Conservation (phyloP, 1,140 invertebrate species). For the Leptopilina clavipes region DNA sequence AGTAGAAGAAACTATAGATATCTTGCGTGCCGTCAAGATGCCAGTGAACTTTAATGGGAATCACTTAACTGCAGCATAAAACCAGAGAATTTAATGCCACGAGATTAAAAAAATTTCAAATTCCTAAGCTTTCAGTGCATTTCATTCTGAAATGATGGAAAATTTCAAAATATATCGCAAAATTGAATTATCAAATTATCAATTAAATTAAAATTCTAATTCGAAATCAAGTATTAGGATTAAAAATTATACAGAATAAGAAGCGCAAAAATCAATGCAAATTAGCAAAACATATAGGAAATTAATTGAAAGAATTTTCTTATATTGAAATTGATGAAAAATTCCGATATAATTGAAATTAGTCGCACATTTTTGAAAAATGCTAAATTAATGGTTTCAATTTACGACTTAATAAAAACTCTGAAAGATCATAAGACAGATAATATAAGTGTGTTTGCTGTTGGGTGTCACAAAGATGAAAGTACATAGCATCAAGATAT, state of each 20-base stretch:
- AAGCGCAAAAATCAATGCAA: too few species aligned
- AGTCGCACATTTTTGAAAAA: neutral
- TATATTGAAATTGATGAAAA: too few species aligned
- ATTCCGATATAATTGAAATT: too few species aligned
- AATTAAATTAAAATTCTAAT: too few species aligned
- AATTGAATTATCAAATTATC: too few species aligned
- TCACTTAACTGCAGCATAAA: slow-evolving; percentile 2
- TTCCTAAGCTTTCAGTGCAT: too few species aligned
- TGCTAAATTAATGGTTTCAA: neutral
- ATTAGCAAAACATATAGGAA: too few species aligned
- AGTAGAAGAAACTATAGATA: neutral
- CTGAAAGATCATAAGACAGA: slow-evolving; percentile 26
- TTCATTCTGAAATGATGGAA: too few species aligned
- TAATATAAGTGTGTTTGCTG: slow-evolving; percentile 16
- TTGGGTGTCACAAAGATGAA: slow-evolving; percentile 26
- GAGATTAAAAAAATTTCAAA: neutral
- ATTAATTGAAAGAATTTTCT: too few species aligned
- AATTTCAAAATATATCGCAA: too few species aligned
- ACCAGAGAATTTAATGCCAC: neutral
- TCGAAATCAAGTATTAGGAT: too few species aligned
- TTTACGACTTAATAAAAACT: neutral
- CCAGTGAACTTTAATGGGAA: neutral
- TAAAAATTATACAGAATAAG: too few species aligned
- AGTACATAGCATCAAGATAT: slow-evolving; percentile 23
- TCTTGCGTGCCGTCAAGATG: neutral